A percentile compares a stretch with the other conserved stretches of the same genome.
These are phyloP conservation scores for Latrodectus geometricus DNA, from an alignment of 1,140 invertebrate species.

Conservation along the genomic window DNA sequence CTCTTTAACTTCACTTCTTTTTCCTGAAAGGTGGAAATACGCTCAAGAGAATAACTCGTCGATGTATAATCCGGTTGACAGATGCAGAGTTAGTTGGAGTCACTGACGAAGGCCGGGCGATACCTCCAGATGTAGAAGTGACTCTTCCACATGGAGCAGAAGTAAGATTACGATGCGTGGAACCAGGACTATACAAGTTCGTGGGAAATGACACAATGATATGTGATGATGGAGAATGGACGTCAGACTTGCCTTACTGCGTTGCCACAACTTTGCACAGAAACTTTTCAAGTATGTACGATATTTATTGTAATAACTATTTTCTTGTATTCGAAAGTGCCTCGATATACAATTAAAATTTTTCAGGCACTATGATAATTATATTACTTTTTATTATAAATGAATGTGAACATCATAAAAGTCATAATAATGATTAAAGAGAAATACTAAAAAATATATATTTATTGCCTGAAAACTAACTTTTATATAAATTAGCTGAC, in stretches of 20 bases:
- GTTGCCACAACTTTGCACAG: slow-evolving; percentile 81
- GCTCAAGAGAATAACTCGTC: slow-evolving; percentile 20
- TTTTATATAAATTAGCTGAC: too few relatives aligned
- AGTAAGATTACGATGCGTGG: slow-evolving; percentile 76
- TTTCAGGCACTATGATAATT: not conserved
- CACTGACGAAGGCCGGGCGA: slow-evolving; percentile 3
- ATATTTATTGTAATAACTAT: not conserved
- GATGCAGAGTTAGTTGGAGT: slow-evolving; percentile 37
- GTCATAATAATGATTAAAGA: too few relatives aligned
- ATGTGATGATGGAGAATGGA: slow-evolving; percentile 85
- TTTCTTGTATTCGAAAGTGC: not conserved
- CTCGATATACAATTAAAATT: not conserved
- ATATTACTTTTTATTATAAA: too few relatives aligned
- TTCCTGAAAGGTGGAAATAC: slow-evolving; percentile 4
- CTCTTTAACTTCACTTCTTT: not conserved
- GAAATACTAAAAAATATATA: too few relatives aligned
- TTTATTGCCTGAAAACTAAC: too few relatives aligned
- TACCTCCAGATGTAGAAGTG: slow-evolving; percentile 32
- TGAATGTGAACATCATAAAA: too few relatives aligned
- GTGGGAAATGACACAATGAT: slow-evolving; percentile 77
- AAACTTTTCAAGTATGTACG: slow-evolving; percentile 81
- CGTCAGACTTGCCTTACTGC: slow-evolving; percentile 79
- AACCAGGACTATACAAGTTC: slow-evolving; percentile 86
- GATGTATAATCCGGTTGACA: slow-evolving; percentile 28
- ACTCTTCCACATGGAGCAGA: slow-evolving; percentile 34